Conservation (phyloP, 2,113 vertebrate genomes). For the Cyanoramphus novaezelandiae region DNA sequence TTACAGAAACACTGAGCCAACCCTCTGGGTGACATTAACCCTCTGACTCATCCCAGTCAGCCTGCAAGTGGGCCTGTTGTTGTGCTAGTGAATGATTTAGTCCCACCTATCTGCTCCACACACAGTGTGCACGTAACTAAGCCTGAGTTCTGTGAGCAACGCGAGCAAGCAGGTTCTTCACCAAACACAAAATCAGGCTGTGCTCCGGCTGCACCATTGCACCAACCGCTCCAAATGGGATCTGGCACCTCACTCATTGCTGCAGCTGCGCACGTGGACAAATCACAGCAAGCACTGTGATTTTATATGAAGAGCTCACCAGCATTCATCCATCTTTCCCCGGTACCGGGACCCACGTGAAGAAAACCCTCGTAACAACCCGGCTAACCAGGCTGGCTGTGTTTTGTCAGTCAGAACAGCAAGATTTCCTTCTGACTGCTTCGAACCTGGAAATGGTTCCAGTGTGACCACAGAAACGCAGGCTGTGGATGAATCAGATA, state of each 20-base stretch:
- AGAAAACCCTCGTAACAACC: background rate
- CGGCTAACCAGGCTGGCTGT: background rate
- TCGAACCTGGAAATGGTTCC: background rate
- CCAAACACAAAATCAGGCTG: background rate
- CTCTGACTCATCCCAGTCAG: slow-evolving; percentile 15
- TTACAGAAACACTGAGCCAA: slow-evolving; percentile 1
- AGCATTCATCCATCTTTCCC: background rate
- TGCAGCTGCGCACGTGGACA: background rate
- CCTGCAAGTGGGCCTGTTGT: background rate
- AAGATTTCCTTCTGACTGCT: slow-evolving; percentile 6
- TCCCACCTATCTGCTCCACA: background rate
- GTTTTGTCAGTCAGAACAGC: background rate
- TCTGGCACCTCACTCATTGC: background rate
- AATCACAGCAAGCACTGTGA: background rate
- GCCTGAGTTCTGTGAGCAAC: background rate
- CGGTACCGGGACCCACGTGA: background rate
- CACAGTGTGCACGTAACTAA: background rate
- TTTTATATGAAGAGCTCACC: background rate
- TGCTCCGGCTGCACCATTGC: background rate
- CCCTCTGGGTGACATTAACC: slow-evolving; percentile 32
- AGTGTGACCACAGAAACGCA: slow-evolving; percentile 16
- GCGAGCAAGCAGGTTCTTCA: background rate
- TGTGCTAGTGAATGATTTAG: background rate
- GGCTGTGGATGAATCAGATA: slow-evolving; percentile 5
- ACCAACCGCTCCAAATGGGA: background rate